Conservation (phyloP, 2,797 vertebrate species). For the Channa striata region DNA sequence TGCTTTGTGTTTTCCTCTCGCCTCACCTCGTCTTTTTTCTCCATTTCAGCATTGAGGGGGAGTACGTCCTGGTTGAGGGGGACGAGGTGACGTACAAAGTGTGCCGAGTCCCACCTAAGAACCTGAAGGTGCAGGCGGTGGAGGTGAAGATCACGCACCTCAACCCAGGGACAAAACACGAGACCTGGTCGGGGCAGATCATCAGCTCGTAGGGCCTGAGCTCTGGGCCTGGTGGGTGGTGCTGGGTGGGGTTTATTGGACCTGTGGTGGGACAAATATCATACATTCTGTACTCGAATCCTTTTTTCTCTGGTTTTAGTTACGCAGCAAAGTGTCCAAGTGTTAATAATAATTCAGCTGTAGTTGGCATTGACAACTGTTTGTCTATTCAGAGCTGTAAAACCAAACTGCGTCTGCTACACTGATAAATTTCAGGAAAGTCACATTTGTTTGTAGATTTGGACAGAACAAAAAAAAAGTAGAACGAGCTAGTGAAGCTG, state of each 20-base stretch:
- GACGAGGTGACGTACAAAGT: slow-evolving; percentile 98
- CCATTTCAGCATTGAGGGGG: slow-evolving; percentile 92
- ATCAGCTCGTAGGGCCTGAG: slow-evolving; percentile 90
- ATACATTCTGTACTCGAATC: slow-evolving; percentile 22
- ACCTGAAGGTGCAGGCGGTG: slow-evolving; percentile 98
- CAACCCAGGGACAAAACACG: slow-evolving; percentile 94
- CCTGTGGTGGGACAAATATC: slow-evolving; percentile 30
- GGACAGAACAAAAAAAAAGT: no score
- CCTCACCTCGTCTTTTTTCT: no score
- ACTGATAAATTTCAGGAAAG: slow-evolving; percentile 20
- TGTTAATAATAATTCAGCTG: slow-evolving; percentile 1
- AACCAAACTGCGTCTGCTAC: not conserved
- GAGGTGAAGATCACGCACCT: slow-evolving; percentile 97
- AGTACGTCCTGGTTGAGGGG: slow-evolving; percentile 96
- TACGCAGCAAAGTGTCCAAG: slow-evolving; percentile 31
- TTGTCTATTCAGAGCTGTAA: slow-evolving; percentile 8
- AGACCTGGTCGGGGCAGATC: slow-evolving; percentile 98
- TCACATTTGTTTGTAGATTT: not conserved
- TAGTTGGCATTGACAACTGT: slow-evolving; percentile 3
- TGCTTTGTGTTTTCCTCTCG: no score
- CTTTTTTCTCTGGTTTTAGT: slow-evolving; percentile 30
- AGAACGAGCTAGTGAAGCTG: not conserved
- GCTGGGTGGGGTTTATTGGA: slow-evolving; percentile 4
- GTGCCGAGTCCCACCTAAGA: slow-evolving; percentile 95
- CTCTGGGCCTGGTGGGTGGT: slow-evolving; percentile 7